These are phyloP conservation scores for Esox niger DNA, from an alignment of 2,113 vertebrate species.

Conservation along the genomic window DNA sequence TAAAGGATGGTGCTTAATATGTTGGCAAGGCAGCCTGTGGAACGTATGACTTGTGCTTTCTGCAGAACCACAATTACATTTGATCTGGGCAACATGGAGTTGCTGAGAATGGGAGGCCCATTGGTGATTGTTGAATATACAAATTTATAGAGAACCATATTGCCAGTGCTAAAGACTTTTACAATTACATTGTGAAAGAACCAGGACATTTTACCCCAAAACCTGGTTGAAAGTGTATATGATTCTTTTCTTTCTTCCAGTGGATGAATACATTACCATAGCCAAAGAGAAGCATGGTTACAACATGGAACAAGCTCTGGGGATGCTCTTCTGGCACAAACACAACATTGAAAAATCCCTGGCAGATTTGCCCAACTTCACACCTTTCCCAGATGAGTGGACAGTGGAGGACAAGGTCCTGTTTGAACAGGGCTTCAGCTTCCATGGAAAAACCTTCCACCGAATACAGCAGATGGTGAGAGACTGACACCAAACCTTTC, in stretches of 20 bases:
- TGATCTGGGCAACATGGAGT: too few relatives aligned
- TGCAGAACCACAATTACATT: too few relatives aligned
- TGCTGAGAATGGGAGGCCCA: too few relatives aligned
- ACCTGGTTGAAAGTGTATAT: not conserved
- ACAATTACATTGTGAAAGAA: too few relatives aligned
- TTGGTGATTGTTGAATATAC: too few relatives aligned
- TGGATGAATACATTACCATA: constrained; percentile 93
- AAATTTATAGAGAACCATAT: too few relatives aligned
- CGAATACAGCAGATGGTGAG: constrained; percentile 97
- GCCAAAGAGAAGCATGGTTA: constrained; percentile 97
- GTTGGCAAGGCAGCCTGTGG: too few relatives aligned
- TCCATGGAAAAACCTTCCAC: constrained; percentile 95
- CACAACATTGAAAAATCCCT: constrained; percentile 95
- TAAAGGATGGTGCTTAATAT: too few relatives aligned
- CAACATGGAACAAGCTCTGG: constrained; percentile 97
- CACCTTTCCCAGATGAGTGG: constrained; percentile 96
- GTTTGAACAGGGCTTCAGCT: constrained; percentile 96
- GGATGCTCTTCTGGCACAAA: constrained; percentile 98
- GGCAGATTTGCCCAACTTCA: constrained; percentile 95
- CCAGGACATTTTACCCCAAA: too few relatives aligned
- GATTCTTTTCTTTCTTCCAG: constrained; percentile 67
- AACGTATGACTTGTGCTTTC: too few relatives aligned
- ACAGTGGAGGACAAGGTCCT: constrained; percentile 95
- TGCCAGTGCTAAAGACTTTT: too few relatives aligned
- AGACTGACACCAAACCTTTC: constrained; percentile 35